phyloP scores from a whole-genome alignment of 1,140 invertebrate species.

The Aphidius ervi region DNA sequence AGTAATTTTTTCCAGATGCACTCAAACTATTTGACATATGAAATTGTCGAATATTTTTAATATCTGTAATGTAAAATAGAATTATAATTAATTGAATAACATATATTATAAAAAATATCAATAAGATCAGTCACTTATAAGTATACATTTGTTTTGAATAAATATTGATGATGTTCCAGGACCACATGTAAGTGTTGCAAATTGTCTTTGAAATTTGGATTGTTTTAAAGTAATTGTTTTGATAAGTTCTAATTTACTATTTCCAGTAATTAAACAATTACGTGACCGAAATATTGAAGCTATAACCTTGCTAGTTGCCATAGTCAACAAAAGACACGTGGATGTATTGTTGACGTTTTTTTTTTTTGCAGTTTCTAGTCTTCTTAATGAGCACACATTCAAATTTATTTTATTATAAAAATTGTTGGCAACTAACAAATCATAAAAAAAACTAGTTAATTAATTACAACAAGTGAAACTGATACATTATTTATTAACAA shows the following conservation, averaged over 20 bases:
- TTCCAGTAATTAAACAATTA: constrained; percentile 39
- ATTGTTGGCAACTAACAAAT: no score
- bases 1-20: constrained; percentile 70
- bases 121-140: neutral
- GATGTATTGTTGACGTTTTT: neutral
- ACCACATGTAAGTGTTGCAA: constrained; percentile 24
- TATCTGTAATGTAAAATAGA: constrained; percentile 28
- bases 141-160: neutral
- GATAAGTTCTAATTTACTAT: constrained; percentile 38
- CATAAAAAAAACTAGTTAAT: no score
- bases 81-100: neutral
- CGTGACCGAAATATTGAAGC: constrained; percentile 41
- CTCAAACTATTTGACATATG: constrained; percentile 51
- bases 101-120: neutral
- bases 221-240: constrained; percentile 26
- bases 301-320: constrained; percentile 49
- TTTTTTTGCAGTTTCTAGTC: no score
- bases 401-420: no score
- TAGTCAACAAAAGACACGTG: constrained; percentile 46
- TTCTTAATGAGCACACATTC: no score
- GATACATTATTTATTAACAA: no score
- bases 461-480: no score
- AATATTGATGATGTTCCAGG: constrained; percentile 40
- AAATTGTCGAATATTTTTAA: constrained; percentile 43
- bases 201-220: constrained; percentile 35